Evolutionary conservation across 2,888 invertebrate genomes (phyloP), one percentile per base, ranked within the genome.

Genomic region (Melieria picta): DNA sequence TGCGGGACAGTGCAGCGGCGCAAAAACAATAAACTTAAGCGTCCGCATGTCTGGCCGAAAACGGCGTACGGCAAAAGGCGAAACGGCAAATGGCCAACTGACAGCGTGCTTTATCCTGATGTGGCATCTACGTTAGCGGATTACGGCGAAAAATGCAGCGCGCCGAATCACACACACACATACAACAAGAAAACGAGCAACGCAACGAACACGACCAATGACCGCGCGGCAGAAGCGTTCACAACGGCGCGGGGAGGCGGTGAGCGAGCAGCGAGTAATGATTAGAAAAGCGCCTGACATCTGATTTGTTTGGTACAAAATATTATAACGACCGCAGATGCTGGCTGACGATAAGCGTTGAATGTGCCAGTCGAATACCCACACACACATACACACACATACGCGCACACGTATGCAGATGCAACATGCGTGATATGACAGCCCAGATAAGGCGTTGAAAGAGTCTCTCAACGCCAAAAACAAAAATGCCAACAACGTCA

Each of bases 281-380:
- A 84, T 84, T 84, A 83, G 84, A 83, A 81, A 79, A 79, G 76
- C 77, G 78, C 77, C 82, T 84, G 84, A 84, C 84, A 84, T 84
- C 83, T 84, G 83, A 84, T 84, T 84, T 84, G 83, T 84, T 76
- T 82, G 78, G 76, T 79, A 83, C 84, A 82, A 84, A 84, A 84
- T 84, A 84, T 84, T 84, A 84, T 84, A 84, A 84, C 84, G 84
- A 84, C 83, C 82, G 79, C 78, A 78, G 84, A 84, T 84, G 80
- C 76, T 76, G 76, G 72, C 60, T 56, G 69, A 64, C 64, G 64
- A 48, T 43, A 30, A 13, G 10, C 58, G 55, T 69, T 67, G 72
- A 77, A 73, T 74, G 72, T 71, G 69, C 42, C 66, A 48, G 57
- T 47, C 61, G 61, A 42, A 62, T 47, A 60, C 56, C 63, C 55